Evolutionary conservation across 2,797 vertebrate species (phyloP).

Genomic region (Schizopygopsis pylzovi): DNA sequence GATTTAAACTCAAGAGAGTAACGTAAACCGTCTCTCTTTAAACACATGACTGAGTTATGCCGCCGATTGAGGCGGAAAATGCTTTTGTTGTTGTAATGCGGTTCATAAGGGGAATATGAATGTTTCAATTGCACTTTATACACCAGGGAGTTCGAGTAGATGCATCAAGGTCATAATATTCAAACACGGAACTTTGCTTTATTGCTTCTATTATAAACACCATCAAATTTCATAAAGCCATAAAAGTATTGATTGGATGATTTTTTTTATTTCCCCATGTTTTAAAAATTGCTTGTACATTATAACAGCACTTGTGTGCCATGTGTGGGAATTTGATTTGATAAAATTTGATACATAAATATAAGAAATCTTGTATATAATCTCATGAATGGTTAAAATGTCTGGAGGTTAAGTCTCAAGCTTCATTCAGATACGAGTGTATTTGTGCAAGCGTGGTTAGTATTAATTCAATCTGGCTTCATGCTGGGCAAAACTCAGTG

Average conservation of each 20-base stretch:
- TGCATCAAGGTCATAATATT: conserved; percentile 36
- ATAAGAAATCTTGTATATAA: background rate
- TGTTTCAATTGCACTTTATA: background rate
- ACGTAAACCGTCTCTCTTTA: conserved; percentile 24
- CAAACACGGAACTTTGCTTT: background rate
- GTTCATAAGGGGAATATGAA: background rate
- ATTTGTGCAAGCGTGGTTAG: background rate
- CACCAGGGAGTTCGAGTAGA: conserved; percentile 1
- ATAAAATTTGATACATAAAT: background rate
- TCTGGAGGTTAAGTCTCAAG: too few species aligned
- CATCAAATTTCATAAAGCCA: conserved; percentile 13
- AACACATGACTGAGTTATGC: conserved; percentile 12
- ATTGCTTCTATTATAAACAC: conserved; percentile 27
- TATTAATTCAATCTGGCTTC: background rate
- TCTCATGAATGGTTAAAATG: background rate
- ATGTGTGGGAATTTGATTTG: background rate
- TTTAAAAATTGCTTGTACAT: background rate
- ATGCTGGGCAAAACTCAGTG: conserved; percentile 29
- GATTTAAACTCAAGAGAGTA: conserved; percentile 30
- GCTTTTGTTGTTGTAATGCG: conserved; percentile 6
- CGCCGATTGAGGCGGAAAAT: background rate
- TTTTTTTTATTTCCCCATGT: background rate
- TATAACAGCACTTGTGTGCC: background rate
- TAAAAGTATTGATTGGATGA: conserved; percentile 29
- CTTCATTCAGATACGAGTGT: background rate